phyloP scores from a whole-genome alignment of 2,888 invertebrate species.

The Yponomeuta malinellus region DNA sequence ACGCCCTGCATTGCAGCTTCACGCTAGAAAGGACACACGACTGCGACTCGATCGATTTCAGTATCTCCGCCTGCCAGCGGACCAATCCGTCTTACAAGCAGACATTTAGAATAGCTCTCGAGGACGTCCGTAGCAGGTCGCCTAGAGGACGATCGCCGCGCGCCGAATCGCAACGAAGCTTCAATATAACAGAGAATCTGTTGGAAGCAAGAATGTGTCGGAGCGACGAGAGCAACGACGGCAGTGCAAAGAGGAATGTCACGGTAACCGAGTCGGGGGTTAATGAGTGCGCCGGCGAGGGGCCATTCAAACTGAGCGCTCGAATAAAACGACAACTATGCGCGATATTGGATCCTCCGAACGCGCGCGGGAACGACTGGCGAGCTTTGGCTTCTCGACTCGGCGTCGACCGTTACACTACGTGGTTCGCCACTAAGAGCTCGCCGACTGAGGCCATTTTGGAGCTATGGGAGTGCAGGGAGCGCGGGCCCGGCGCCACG shows the following conservation, averaged over 20 bases:
- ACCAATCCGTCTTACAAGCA: slow-evolving; percentile 70
- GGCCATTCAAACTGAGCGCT: slow-evolving; percentile 76
- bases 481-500: slow-evolving; percentile 87
- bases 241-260: slow-evolving; percentile 65
- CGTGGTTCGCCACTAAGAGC: slow-evolving; percentile 97
- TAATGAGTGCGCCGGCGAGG: slow-evolving; percentile 76
- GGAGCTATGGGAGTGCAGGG: slow-evolving; percentile 96
- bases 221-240: slow-evolving; percentile 66
- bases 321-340: slow-evolving; percentile 73
- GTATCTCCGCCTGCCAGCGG: slow-evolving; percentile 63
- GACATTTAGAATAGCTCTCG: slow-evolving; percentile 66
- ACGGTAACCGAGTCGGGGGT: slow-evolving; percentile 78
- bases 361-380: slow-evolving; percentile 96
- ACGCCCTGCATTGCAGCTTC: slow-evolving; percentile 94
- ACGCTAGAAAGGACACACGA: slow-evolving; percentile 83
- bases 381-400: slow-evolving; percentile 94
- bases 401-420: slow-evolving; percentile 95
- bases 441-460: slow-evolving; percentile 98
- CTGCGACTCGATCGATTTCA: slow-evolving; percentile 67
- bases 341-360: slow-evolving; percentile 91
- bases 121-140: slow-evolving; percentile 62
- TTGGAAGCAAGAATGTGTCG: slow-evolving; percentile 65
- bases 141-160: slow-evolving; percentile 67
- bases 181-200: slow-evolving; percentile 68
- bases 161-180: slow-evolving; percentile 63